These are phyloP conservation scores for Oenanthe oenanthe DNA, from an alignment of 2,113 vertebrate species.

Conservation along the genomic window DNA sequence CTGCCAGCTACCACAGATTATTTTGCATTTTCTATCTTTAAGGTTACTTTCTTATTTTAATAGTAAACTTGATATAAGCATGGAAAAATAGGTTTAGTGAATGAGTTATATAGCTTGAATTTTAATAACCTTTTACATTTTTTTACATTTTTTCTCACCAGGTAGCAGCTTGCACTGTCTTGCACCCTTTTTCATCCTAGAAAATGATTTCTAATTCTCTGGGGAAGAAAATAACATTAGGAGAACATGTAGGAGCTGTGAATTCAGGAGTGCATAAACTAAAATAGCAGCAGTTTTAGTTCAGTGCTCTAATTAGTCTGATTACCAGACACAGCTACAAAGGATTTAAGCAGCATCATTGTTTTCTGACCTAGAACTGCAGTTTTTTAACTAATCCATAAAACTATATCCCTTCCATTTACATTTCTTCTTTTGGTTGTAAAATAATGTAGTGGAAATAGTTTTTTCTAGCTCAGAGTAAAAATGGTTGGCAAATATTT, in stretches of 20 bases:
- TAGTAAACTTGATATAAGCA: neutral
- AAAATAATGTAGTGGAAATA: neutral
- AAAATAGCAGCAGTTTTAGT: neutral
- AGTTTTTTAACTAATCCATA: neutral
- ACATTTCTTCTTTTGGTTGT: neutral
- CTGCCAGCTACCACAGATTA: neutral
- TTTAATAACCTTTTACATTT: neutral
- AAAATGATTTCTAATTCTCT: neutral
- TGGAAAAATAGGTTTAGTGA: neutral
- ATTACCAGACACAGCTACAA: neutral
- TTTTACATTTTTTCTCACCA: neutral
- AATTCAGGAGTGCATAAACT: neutral
- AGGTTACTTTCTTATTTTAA: neutral
- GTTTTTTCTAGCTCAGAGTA: neutral
- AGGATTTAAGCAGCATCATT: neutral
- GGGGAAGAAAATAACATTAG: neutral
- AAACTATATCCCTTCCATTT: neutral
- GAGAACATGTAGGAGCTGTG: neutral
- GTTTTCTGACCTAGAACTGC: neutral
- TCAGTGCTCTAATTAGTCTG: neutral
- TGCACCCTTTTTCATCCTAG: neutral
- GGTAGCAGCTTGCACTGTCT: neutral
- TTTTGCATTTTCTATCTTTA: neutral
- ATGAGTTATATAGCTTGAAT: neutral
- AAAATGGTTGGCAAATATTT: neutral